Evolutionary conservation across 2,888 invertebrate genomes (phyloP).

Genomic region (Criorhina ranunculi): DNA sequence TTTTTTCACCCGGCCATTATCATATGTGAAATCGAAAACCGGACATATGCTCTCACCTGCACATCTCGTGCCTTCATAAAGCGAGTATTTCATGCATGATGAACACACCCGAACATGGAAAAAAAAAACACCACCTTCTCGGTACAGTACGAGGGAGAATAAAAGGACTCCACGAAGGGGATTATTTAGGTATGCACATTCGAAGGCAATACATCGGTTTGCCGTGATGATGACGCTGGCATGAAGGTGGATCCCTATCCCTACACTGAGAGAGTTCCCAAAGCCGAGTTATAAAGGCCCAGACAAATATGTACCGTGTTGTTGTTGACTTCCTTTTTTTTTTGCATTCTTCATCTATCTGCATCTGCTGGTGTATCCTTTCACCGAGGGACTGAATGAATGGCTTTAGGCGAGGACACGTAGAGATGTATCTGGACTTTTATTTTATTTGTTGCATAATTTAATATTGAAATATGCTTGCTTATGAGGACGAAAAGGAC

Average conservation of each 20-base stretch:
- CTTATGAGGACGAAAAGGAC: slow-evolving; percentile 62
- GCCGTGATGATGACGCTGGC: not conserved
- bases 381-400: slow-evolving; percentile 41
- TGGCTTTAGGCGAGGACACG: slow-evolving; percentile 58
- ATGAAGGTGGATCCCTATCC: slow-evolving; percentile 14
- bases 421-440: slow-evolving; percentile 58
- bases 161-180: slow-evolving; percentile 17
- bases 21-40: slow-evolving; percentile 14
- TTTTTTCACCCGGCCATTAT: slow-evolving; percentile 1
- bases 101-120: slow-evolving; percentile 6
- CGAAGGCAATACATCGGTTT: slow-evolving; percentile 13
- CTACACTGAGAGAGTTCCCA: slow-evolving; percentile 16
- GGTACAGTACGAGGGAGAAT: slow-evolving; percentile 1
- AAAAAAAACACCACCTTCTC: slow-evolving; percentile 25
- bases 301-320: slow-evolving; percentile 55
- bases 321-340: slow-evolving; percentile 17
- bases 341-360: slow-evolving; percentile 12
- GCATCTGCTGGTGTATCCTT: slow-evolving; percentile 36
- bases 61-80: slow-evolving; percentile 15
- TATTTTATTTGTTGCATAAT: slow-evolving; percentile 64
- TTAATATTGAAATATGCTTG: slow-evolving; percentile 68
- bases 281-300: slow-evolving; percentile 38
- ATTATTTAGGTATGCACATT: slow-evolving; percentile 44
- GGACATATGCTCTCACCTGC: slow-evolving; percentile 26
- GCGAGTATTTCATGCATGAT: slow-evolving; percentile 41